These are phyloP conservation scores for Forbesichthys papilliferus DNA, from an alignment of 2,113 vertebrate genomes.

Conservation along the genomic window DNA sequence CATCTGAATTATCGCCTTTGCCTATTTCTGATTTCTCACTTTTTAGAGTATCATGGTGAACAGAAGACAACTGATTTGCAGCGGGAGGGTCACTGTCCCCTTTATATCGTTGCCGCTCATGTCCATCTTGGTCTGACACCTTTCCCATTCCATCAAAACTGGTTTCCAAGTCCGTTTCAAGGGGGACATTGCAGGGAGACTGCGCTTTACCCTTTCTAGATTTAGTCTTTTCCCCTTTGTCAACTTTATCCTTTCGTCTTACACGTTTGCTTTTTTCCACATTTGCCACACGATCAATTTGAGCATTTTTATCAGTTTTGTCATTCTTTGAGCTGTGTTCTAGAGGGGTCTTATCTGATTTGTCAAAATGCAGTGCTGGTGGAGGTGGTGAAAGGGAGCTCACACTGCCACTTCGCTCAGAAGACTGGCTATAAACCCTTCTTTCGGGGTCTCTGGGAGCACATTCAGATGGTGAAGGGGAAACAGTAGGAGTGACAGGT, in stretches of 20 bases:
- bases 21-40: constrained; percentile 79
- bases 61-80: constrained; percentile 73
- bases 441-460: constrained; percentile 89
- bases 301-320: constrained; percentile 84
- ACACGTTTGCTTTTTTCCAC: constrained; percentile 88
- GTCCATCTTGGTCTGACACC: constrained; percentile 79
- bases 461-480: constrained; percentile 88
- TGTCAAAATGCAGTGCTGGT: constrained; percentile 83
- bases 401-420: constrained; percentile 92
- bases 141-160: constrained; percentile 85
- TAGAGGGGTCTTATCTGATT: constrained; percentile 83
- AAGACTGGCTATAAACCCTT: constrained; percentile 93
- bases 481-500: constrained; percentile 84
- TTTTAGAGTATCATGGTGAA: constrained; percentile 82
- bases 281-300: constrained; percentile 74
- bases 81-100: constrained; percentile 80
- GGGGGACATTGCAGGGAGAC: constrained; percentile 84
- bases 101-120: constrained; percentile 85
- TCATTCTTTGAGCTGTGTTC: constrained; percentile 85
- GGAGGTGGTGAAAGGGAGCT: constrained; percentile 91
- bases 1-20: constrained; percentile 85
- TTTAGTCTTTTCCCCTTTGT: constrained; percentile 85
- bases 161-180: constrained; percentile 85
- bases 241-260: constrained; percentile 88
- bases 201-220: constrained; percentile 86